Conservation (phyloP, 2,113 vertebrate genomes). For the Morphnarchus princeps region DNA sequence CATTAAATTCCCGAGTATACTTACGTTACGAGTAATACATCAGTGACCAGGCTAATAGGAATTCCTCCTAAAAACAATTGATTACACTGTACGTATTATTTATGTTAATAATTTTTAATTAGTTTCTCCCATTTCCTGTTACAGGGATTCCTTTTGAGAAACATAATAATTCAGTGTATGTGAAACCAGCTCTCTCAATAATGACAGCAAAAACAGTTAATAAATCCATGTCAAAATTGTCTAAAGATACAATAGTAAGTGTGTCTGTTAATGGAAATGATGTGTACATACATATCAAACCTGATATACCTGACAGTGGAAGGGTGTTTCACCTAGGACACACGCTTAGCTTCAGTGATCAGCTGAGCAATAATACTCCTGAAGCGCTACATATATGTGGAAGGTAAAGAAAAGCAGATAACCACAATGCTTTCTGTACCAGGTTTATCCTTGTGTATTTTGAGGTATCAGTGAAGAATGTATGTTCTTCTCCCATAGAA, state of each 20-base stretch:
- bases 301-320: background rate
- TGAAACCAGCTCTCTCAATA: background rate
- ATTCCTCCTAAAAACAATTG: background rate
- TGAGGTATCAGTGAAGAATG: background rate
- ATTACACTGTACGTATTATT: background rate
- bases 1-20: background rate
- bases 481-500: background rate
- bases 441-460: background rate
- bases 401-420: background rate
- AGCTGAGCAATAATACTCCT: background rate
- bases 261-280: background rate
- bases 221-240: background rate
- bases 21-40: background rate
- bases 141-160: background rate
- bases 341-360: background rate
- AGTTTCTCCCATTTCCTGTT: conserved; percentile 1
- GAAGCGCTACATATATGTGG: background rate
- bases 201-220: background rate
- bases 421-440: background rate
- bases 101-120: background rate
- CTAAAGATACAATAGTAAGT: background rate
- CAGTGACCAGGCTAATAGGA: background rate
- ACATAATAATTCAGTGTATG: background rate
- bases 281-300: background rate
- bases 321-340: background rate